A percentile compares a stretch with the other conserved stretches of the same genome.
Evolutionary conservation across 2,113 vertebrate genomes (phyloP).

Genomic region (Elephas maximus): DNA sequence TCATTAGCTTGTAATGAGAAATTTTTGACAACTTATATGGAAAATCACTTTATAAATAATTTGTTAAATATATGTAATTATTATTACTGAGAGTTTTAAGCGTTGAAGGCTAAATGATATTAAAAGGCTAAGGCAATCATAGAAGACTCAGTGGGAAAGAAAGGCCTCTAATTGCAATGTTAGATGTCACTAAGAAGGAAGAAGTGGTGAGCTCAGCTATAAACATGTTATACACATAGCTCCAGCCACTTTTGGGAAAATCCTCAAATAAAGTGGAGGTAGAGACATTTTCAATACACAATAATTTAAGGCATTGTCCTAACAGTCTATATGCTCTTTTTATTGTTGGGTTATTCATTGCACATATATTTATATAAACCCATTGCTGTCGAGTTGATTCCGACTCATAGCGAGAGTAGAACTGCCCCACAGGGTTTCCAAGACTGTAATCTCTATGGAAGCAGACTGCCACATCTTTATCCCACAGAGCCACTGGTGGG

Average conservation of each 20-base stretch:
- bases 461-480: no score
- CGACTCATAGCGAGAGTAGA: no score
- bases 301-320: background rate
- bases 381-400: background rate
- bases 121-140: background rate
- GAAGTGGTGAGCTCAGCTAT: background rate
- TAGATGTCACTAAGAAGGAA: background rate
- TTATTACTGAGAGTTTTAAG: background rate
- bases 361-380: background rate
- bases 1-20: background rate
- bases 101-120: background rate
- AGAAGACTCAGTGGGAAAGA: background rate
- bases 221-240: fast-evolving
- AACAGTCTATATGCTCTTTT: background rate
- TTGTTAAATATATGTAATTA: background rate
- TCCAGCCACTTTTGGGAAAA: background rate
- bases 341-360: background rate
- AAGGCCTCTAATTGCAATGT: background rate
- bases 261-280: background rate
- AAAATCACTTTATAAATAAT: background rate
- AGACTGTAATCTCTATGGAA: no score
- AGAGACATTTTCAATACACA: background rate
- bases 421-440: no score
- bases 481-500: no score
- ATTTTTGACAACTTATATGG: background rate